phyloP scores from a whole-genome alignment of 2,113 vertebrate genomes.

The Nesoenas mayeri region DNA sequence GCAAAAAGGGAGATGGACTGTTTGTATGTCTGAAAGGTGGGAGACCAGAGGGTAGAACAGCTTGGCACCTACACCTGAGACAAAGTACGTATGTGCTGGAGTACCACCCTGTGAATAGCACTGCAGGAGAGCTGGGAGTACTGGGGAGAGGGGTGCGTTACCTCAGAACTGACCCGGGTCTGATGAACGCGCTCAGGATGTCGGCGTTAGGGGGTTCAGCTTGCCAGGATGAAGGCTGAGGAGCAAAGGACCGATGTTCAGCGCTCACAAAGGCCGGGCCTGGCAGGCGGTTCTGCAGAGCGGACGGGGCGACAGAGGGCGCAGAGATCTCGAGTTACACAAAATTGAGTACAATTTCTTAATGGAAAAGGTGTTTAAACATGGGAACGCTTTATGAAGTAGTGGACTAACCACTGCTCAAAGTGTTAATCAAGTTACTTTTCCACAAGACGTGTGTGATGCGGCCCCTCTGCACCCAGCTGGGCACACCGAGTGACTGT shows the following conservation, averaged over 20 bases:
- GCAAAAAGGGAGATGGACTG: neutral
- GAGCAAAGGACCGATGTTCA: neutral
- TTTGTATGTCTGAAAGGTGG: neutral
- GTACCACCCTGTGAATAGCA: neutral
- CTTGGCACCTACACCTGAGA: rapidly evolving
- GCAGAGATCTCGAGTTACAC: neutral
- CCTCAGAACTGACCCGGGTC: neutral
- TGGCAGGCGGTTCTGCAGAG: rapidly evolving
- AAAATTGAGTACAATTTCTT: neutral
- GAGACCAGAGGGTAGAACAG: neutral
- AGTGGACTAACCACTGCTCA: neutral
- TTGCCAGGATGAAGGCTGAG: neutral
- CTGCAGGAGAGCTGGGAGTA: neutral
- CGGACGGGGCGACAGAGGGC: rapidly evolving
- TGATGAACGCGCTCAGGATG: neutral
- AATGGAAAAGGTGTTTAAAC: neutral
- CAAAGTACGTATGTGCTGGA: rapidly evolving
- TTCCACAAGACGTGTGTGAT: neutral
- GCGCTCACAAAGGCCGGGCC: neutral
- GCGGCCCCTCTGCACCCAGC: neutral
- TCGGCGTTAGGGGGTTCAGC: neutral
- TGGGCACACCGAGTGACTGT: neutral
- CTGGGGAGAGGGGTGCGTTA: neutral
- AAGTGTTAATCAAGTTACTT: neutral
- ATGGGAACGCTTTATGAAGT: neutral